These are phyloP conservation scores for Drosophila mercatorum DNA, from an alignment of 2,888 invertebrate genomes.

Conservation along the genomic window DNA sequence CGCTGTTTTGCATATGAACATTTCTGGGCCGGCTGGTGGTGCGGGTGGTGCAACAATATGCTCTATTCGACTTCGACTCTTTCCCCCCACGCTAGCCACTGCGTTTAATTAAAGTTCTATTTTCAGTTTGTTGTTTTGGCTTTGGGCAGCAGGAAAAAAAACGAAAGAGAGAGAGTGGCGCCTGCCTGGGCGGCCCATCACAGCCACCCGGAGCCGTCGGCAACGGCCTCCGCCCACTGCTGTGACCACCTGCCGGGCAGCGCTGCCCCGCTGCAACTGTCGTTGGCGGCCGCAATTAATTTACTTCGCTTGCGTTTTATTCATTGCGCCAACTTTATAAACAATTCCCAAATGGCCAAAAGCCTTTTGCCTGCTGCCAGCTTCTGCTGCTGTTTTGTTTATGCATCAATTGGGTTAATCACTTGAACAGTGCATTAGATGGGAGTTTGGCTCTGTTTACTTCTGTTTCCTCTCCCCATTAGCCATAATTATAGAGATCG, in stretches of 20 bases:
- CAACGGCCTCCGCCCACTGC: background rate
- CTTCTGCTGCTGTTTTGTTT: conserved; percentile 51
- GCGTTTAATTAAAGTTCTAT: conserved; percentile 75
- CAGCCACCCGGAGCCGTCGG: background rate
- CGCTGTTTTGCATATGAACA: conserved; percentile 57
- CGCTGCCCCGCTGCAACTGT: conserved; percentile 45
- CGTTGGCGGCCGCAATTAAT: conserved; percentile 70
- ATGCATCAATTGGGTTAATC: conserved; percentile 69
- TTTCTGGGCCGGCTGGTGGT: conserved; percentile 2
- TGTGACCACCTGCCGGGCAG: conserved; percentile 64
- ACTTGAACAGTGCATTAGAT: conserved; percentile 30
- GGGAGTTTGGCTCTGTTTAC: conserved; percentile 32
- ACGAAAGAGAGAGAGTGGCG: conserved; percentile 50
- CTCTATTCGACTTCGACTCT: conserved; percentile 37
- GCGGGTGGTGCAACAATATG: conserved; percentile 43
- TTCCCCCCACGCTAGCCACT: conserved; percentile 27
- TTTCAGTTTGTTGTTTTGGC: conserved; percentile 70
- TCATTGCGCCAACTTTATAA: conserved; percentile 59
- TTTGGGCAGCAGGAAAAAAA: conserved; percentile 28
- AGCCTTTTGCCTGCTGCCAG: background rate
- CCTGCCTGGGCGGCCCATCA: conserved; percentile 43
- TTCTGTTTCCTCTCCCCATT: conserved; percentile 5
- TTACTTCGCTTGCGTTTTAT: conserved; percentile 46
- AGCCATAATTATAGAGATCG: conserved; percentile 27
- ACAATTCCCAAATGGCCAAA: conserved; percentile 48